Evolutionary conservation across 2,113 vertebrate genomes (phyloP).

Genomic region (Pterocles orientalis): DNA sequence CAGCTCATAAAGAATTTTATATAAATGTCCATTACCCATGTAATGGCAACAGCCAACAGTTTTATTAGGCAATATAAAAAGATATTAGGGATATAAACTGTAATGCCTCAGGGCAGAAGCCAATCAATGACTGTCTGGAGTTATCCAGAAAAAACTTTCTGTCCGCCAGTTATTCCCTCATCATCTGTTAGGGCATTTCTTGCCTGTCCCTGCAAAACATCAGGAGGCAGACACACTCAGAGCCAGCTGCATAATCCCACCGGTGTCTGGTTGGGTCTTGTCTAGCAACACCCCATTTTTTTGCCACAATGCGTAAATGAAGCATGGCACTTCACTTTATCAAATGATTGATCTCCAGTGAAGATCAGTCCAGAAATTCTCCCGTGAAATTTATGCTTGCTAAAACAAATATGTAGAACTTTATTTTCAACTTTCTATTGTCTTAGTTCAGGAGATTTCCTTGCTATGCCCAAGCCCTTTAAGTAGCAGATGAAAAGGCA

Average conservation of each 20-base stretch:
- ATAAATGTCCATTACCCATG: slow-evolving; percentile 51
- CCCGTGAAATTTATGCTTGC: background rate
- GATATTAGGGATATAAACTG: slow-evolving; percentile 64
- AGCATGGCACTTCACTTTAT: background rate
- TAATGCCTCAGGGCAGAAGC: slow-evolving; percentile 57
- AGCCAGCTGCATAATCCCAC: background rate
- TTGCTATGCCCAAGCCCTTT: background rate
- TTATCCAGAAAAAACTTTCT: slow-evolving; percentile 50
- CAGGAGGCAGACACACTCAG: background rate
- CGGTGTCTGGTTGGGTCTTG: background rate
- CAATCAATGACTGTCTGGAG: slow-evolving; percentile 31
- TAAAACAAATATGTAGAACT: background rate
- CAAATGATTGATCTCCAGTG: slow-evolving; percentile 23
- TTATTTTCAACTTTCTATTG: background rate
- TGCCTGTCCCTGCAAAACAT: background rate
- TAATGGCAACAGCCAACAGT: slow-evolving; percentile 64
- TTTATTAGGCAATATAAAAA: slow-evolving; percentile 70
- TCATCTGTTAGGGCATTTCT: background rate
- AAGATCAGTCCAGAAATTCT: background rate
- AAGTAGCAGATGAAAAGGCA: background rate
- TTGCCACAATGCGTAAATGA: background rate
- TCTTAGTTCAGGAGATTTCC: background rate
- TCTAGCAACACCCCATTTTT: background rate
- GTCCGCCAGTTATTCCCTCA: background rate
- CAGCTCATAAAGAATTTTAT: slow-evolving; percentile 63